phyloP scores from a whole-genome alignment of 1,140 invertebrate genomes.

The Lamellibrachia luymesi region DNA sequence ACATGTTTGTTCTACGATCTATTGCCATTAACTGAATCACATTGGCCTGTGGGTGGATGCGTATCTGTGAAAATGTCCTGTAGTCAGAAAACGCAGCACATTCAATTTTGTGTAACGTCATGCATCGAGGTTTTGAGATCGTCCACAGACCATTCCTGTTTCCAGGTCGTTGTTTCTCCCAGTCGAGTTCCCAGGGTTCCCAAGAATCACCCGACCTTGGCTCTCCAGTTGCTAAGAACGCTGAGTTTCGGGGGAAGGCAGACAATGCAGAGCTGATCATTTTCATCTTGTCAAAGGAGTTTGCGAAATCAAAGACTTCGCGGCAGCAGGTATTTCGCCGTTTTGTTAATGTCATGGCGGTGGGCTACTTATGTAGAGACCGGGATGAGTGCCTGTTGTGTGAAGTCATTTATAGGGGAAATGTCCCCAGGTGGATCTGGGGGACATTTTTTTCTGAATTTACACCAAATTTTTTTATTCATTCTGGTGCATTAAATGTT shows the following conservation, averaged over 20 bases:
- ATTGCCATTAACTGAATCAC: too few relatives aligned
- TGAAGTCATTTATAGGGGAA: too few relatives aligned
- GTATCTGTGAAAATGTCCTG: too few relatives aligned
- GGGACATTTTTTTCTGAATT: too few relatives aligned
- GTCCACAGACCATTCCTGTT: neutral
- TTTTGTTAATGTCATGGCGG: neutral
- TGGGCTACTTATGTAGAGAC: neutral
- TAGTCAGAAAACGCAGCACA: too few relatives aligned
- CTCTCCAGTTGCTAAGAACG: neutral
- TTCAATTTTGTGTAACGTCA: neutral
- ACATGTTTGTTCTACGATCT: too few relatives aligned
- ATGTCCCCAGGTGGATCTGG: too few relatives aligned
- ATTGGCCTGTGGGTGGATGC: too few relatives aligned
- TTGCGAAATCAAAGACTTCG: slow-evolving; percentile 42
- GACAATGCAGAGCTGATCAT: slow-evolving; percentile 54
- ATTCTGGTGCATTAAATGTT: neutral
- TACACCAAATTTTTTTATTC: too few relatives aligned
- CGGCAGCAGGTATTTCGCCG: slow-evolving; percentile 49
- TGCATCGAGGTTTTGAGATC: neutral
- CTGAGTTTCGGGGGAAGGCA: slow-evolving; percentile 55
- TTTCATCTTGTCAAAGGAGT: slow-evolving; percentile 52
- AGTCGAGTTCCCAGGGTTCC: slow-evolving; percentile 2
- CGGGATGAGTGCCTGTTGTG: too few relatives aligned
- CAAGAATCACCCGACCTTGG: neutral
- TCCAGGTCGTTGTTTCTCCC: neutral